Evolutionary conservation across 2,888 invertebrate species (phyloP), one percentile per base, ranked within the genome.

Genomic region (Drosophila emarginata): DNA sequence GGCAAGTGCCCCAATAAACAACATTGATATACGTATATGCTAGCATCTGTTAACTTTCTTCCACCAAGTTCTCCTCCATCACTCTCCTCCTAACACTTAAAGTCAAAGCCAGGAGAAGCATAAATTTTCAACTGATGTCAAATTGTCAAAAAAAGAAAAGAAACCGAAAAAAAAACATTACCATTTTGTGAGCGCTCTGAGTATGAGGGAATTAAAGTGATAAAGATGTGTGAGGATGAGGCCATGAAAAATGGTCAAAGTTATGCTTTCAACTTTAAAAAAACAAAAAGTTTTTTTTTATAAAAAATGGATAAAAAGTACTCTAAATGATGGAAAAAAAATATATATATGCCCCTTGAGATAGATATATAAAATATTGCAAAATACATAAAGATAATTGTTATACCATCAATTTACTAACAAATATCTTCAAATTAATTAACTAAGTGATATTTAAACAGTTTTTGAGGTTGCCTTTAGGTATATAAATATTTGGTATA

Each of bases 1-100:
- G 40, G 14, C 39, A 45, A 79, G 79, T 79, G 79, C 53, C 60
- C 11, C 79, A 70, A 76, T 66, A 77, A 81, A 81, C 65, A 63
- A 54, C 59, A 58, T 74, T 69, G 53, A 67, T 70, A 70, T 59
- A 70, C 60, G 69, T 59, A 60, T 61, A 6, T 12, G 45, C 56
- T 26, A 62, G n/a, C 63, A 70, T 71, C 71, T 61, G 68, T 71
- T 68, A 32, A 57, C 68, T 57, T 62, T 36, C 7, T 51, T 37
- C 51, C 56, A 37, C 51, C 32, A 28, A 28, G n/a, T n/a, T n/a
- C n/a, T n/a, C 28, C 6, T 39, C 9, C 39, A 32, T 37, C 61
- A 28, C 39, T 23, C 21, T 2, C 3, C 36, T 32, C 2, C 32
- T 32, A 59, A 18, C 58, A 45, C 15, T 18, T n/a, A 18, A 61